phyloP scores from a whole-genome alignment of 2,797 vertebrate species.

The Phaenicophaeus curvirostris region DNA sequence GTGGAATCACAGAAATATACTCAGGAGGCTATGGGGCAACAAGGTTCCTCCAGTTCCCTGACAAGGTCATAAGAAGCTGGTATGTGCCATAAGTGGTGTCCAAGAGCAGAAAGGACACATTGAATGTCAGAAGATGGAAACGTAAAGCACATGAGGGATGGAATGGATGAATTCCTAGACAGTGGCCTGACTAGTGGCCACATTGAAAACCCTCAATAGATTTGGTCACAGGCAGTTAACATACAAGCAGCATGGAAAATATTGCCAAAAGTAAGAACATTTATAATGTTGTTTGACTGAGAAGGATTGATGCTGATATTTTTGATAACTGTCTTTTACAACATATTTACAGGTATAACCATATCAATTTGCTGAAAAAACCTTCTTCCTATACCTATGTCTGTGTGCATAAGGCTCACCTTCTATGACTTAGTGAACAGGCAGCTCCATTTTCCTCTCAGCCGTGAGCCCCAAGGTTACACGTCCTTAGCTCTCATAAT shows the following conservation, averaged over 20 bases:
- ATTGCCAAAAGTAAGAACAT: neutral
- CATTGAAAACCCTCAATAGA: neutral
- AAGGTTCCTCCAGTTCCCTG: neutral
- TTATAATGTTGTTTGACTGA: neutral
- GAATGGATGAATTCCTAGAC: neutral
- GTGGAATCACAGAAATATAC: neutral
- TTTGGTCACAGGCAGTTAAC: neutral
- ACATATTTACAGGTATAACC: neutral
- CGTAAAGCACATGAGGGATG: neutral
- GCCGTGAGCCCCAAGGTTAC: neutral
- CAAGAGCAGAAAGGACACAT: neutral
- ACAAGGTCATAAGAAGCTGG: neutral
- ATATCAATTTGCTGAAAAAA: neutral
- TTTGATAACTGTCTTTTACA: neutral
- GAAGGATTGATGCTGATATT: neutral
- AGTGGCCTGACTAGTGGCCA: neutral
- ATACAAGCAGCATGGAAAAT: neutral
- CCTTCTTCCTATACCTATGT: neutral
- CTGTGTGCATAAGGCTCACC: neutral
- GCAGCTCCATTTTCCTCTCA: neutral
- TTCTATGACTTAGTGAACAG: neutral
- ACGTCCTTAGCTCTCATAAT: neutral
- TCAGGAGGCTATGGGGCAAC: neutral
- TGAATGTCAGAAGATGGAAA: neutral
- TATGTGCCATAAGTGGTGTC: neutral